Evolutionary conservation across 2,797 vertebrate genomes (phyloP).

Genomic region (Sparus aurata): DNA sequence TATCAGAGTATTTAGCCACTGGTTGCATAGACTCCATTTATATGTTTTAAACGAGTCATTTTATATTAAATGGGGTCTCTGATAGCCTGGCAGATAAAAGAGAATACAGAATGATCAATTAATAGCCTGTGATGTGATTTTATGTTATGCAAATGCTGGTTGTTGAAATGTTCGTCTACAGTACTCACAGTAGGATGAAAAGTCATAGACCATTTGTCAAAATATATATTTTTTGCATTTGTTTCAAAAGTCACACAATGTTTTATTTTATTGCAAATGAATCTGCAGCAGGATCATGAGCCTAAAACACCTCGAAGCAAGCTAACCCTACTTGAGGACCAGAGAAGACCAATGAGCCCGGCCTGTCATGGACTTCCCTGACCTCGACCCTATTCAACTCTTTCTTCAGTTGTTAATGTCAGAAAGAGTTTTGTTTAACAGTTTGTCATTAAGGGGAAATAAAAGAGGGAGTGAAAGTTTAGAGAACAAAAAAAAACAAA

Average conservation of each 20-base stretch:
- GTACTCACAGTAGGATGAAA: too few species aligned
- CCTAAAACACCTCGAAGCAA: too few species aligned
- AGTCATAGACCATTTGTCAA: too few species aligned
- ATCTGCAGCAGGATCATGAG: too few species aligned
- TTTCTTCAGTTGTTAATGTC: not conserved
- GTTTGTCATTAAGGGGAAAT: not conserved
- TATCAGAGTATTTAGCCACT: slow-evolving; percentile 63
- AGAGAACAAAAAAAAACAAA: not conserved
- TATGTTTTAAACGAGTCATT: slow-evolving; percentile 60
- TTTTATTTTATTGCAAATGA: too few species aligned
- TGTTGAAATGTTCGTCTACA: slow-evolving; percentile 21
- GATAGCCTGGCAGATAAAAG: slow-evolving; percentile 55
- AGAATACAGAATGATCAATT: slow-evolving; percentile 57
- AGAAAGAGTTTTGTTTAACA: not conserved
- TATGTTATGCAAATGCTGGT: slow-evolving; percentile 56
- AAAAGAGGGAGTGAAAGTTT: not conserved
- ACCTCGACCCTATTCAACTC: too few species aligned
- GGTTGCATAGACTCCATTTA: slow-evolving; percentile 58
- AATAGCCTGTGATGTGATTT: slow-evolving; percentile 44
- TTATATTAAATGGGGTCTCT: slow-evolving; percentile 59
- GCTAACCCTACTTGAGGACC: too few species aligned
- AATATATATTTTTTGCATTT: too few species aligned
- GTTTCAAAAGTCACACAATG: too few species aligned
- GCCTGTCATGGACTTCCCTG: too few species aligned
- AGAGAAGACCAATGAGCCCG: too few species aligned